Evolutionary conservation across 92 coral and sea anemone genomes (phyloP).

Genomic region (Epizoanthus illoricatus): DNA sequence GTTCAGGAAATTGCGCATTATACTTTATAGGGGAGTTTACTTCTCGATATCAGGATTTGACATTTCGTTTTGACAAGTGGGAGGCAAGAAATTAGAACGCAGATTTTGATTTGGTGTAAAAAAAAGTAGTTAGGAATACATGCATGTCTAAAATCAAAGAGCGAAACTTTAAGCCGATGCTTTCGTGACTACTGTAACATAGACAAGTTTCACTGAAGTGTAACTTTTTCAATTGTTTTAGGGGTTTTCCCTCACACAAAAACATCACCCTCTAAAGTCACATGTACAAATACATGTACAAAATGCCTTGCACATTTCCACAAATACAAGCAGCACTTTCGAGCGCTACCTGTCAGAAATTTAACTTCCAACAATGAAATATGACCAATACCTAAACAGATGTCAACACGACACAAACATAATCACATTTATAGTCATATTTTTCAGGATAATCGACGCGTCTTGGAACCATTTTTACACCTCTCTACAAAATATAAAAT

Average conservation of each 20-base stretch:
- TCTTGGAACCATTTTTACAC: no score
- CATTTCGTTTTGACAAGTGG: neutral
- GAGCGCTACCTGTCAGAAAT: neutral
- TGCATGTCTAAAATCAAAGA: neutral
- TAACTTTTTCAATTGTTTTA: neutral
- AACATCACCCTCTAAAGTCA: neutral
- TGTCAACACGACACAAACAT: neutral
- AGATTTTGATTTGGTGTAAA: neutral
- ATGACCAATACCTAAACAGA: neutral
- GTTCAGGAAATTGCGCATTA: neutral
- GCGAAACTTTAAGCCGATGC: neutral
- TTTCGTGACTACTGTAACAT: slow-evolving; percentile 2
- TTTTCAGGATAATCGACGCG: no score
- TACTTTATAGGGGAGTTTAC: neutral
- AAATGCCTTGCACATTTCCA: neutral
- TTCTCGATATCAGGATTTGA: neutral
- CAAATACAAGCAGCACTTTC: neutral
- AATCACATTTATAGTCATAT: no score
- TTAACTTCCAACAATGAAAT: neutral
- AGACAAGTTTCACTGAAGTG: neutral
- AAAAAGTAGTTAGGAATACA: neutral
- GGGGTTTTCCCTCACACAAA: slow-evolving; percentile 34
- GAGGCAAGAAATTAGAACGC: neutral
- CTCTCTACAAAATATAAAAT: no score
- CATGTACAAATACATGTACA: neutral